These are phyloP conservation scores for Drosophila arawakana DNA, from an alignment of 1,140 invertebrate genomes.

Conservation along the genomic window DNA sequence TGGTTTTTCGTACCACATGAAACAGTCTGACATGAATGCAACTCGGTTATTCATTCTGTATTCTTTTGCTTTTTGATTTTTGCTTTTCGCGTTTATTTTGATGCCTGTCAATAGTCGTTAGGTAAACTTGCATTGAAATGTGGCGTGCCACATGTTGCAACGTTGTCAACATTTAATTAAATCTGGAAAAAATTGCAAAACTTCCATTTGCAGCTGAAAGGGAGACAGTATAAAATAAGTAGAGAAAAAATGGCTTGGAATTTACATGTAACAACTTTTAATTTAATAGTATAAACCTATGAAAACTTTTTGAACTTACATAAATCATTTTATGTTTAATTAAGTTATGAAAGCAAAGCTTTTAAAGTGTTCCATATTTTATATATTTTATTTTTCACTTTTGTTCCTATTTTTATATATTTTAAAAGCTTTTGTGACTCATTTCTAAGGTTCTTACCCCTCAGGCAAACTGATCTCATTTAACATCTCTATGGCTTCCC, in stretches of 20 bases:
- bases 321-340: too few relatives aligned
- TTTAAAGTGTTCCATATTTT: too few relatives aligned
- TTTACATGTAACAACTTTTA: neutral
- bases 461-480: neutral
- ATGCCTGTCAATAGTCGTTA: slow-evolving; percentile 55
- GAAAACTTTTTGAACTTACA: too few relatives aligned
- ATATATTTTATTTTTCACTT: too few relatives aligned
- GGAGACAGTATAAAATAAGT: neutral
- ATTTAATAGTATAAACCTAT: too few relatives aligned
- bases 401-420: too few relatives aligned
- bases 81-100: slow-evolving; percentile 52
- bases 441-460: neutral
- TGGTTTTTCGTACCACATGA: slow-evolving; percentile 30
- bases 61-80: slow-evolving; percentile 18
- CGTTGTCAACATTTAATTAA: slow-evolving; percentile 74
- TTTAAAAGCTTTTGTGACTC: neutral
- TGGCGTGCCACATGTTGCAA: slow-evolving; percentile 62
- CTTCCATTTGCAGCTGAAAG: neutral
- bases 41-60: slow-evolving; percentile 52
- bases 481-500: slow-evolving; percentile 12
- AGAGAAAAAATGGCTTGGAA: neutral
- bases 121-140: slow-evolving; percentile 60
- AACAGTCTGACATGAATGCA: slow-evolving; percentile 29
- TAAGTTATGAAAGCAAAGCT: too few relatives aligned
- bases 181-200: slow-evolving; percentile 32